These are phyloP conservation scores for Tragulus kanchil DNA, from an alignment of 2,113 vertebrate genomes.

Conservation along the genomic window DNA sequence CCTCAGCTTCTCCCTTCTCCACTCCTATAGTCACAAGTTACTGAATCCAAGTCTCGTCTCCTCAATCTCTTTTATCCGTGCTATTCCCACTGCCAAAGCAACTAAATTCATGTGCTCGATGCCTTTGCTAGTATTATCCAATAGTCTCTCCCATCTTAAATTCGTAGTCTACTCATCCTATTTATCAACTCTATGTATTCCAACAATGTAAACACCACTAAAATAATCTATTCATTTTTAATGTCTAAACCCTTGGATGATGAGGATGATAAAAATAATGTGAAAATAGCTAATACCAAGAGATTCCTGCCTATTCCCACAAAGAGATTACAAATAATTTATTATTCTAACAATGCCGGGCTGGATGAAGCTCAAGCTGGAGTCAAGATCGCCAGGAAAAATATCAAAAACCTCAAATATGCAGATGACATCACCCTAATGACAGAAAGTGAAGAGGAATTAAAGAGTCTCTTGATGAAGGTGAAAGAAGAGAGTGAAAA, in stretches of 20 bases:
- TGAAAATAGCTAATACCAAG: neutral
- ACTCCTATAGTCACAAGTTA: neutral
- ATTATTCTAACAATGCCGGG: neutral
- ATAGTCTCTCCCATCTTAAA: neutral
- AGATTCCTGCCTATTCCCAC: neutral
- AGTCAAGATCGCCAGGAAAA: neutral
- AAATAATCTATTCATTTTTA: neutral
- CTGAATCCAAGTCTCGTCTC: neutral
- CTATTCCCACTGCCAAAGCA: neutral
- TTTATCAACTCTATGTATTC: neutral
- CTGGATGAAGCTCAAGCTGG: neutral
- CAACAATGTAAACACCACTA: constrained; percentile 20
- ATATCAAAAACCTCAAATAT: neutral
- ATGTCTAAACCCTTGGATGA: neutral
- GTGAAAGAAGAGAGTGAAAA: neutral
- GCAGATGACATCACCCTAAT: neutral
- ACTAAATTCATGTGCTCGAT: neutral
- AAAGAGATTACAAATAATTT: neutral
- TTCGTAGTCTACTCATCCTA: constrained; percentile 1
- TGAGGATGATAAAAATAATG: constrained; percentile 6
- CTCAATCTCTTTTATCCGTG: neutral
- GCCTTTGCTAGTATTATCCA: neutral
- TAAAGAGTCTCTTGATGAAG: neutral
- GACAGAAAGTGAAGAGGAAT: neutral
- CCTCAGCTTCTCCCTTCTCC: constrained; percentile 13